Base-by-base conservation (phyloP, 2,888 invertebrate species). In the Malthinus flaveolus region DNA sequence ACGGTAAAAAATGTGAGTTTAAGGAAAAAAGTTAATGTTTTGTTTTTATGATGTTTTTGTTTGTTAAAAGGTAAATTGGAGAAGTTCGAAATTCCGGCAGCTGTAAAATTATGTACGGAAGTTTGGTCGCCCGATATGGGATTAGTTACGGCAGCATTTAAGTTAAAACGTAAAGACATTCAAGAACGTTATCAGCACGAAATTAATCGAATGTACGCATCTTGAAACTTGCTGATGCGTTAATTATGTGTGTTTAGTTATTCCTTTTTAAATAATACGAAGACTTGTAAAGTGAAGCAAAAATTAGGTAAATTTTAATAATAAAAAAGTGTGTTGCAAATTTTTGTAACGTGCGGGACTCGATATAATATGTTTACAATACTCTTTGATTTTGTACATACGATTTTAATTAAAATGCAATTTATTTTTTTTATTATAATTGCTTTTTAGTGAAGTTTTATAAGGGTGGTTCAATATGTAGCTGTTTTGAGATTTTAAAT, bases 61-160 rank as follows among this genome's bases (percentile, higher is more conserved):
- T 48, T 48, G 35, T 35, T 47, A 47, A 32, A 7, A 95, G 95
- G 91, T 70, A 92, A 94, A 70, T 82, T 97, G 70, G 92, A 93
- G 77, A 91, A 89, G 75, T 95, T 91, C 78, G 97, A 97, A 80
- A 88, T 97, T 60, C 98, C 98, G 1, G 88, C 90, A 34, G 93
- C 91, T 2, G 86, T 97, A 53, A 91, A 90, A 76, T 82, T 98
- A 56, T 92, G 93, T 76, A 85, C 89, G 49, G 97, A 97, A 73
- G 90, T 92, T 60, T 99, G 98, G 98, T 94, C 96, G 1, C 97
- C 98, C 0, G 97, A 97, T 76, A 93, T 91, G 86, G 97, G 97
- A 55, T 86, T 98, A 46, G 95, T 98, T 7, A 99, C 98, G 32
- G 98, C 97, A 66, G 97, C 98, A 52, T 95, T 97, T 82, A 99